Conservation (phyloP, 2,113 vertebrate genomes). For the Phaethon lepturus region DNA sequence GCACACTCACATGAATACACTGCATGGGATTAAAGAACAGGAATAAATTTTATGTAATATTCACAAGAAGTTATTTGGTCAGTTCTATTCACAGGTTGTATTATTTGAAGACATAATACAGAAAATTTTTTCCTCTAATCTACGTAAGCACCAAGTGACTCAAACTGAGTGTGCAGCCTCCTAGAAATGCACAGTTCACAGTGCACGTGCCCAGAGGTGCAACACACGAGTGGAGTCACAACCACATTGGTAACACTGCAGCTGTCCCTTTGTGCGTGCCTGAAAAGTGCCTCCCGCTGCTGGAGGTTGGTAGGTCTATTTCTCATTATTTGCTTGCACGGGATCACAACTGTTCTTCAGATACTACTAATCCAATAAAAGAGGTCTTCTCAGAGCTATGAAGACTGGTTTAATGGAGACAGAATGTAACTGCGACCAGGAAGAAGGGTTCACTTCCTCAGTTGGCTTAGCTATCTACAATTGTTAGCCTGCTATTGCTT, state of each 20-base stretch:
- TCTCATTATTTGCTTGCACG: not conserved
- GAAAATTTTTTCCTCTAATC: not conserved
- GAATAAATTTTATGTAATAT: not conserved
- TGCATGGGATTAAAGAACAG: not conserved
- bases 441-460: not conserved
- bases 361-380: not conserved
- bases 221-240: not conserved
- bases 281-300: not conserved
- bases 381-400: not conserved
- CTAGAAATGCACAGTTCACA: not conserved
- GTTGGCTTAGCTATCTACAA: not conserved
- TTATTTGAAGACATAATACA: not conserved
- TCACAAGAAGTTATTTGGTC: not conserved
- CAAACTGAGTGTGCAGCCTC: not conserved
- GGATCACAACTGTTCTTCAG: not conserved
- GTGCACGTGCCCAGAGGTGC: not conserved
- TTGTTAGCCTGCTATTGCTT: not conserved
- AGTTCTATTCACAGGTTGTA: not conserved
- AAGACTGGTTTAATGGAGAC: not conserved
- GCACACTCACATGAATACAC: not conserved
- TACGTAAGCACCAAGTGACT: not conserved
- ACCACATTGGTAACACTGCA: rapidly evolving
- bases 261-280: not conserved
- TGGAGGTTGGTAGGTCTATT: not conserved
- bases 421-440: not conserved